These are phyloP conservation scores for Drosophila demipolita DNA, from an alignment of 2,888 invertebrate species.

Conservation along the genomic window DNA sequence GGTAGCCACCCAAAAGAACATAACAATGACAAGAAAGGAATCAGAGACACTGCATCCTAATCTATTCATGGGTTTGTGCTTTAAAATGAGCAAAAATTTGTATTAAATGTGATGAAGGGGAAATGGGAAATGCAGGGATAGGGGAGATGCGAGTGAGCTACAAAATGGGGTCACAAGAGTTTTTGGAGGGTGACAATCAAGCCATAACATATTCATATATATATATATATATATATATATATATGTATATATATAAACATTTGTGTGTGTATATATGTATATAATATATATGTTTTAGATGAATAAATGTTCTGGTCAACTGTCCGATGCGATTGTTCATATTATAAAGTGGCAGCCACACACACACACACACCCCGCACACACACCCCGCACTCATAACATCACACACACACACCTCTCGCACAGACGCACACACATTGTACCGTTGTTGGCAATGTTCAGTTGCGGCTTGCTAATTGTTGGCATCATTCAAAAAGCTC, in stretches of 20 bases:
- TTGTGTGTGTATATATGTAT: slow-evolving; percentile 11
- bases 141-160: background rate
- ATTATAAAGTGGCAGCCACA: slow-evolving; percentile 42
- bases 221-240: background rate
- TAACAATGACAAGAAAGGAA: slow-evolving; percentile 30
- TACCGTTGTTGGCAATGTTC: slow-evolving; percentile 22
- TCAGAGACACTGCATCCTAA: slow-evolving; percentile 14
- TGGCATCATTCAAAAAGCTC: slow-evolving; percentile 18
- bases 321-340: slow-evolving; percentile 39
- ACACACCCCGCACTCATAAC: slow-evolving; percentile 31
- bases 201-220: background rate
- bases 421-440: slow-evolving; percentile 26
- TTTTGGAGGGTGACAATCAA: background rate
- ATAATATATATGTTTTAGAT: slow-evolving; percentile 8
- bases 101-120: background rate
- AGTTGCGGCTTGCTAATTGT: slow-evolving; percentile 64
- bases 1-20: slow-evolving; percentile 28
- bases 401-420: slow-evolving; percentile 32
- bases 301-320: slow-evolving; percentile 25
- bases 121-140: background rate
- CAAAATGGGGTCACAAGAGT: background rate
- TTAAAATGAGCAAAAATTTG: background rate
- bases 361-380: slow-evolving; percentile 38
- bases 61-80: background rate
- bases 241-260: slow-evolving; percentile 1